Evolutionary conservation across 1,140 invertebrate species (phyloP), one percentile per base, ranked within the genome.

Genomic region (Nephila pilipes): DNA sequence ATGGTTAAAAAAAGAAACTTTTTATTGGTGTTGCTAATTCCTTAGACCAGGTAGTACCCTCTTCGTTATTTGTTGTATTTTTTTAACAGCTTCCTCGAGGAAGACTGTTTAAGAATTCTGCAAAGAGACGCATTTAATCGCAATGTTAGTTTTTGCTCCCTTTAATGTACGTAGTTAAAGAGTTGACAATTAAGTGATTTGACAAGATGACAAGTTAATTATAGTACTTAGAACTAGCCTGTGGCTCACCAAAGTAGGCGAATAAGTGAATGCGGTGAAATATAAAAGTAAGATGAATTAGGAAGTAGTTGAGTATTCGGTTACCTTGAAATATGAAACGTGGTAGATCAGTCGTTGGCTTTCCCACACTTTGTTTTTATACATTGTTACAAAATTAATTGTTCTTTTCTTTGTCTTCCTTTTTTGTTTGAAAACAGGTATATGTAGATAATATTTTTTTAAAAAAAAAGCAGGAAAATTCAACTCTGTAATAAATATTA

Each of bases 141-240:
- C 55, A 25, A 32, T 75, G 58, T 87, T 69, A 69, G 83, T 93
- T 93, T 87, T 79, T 75, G 57, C 83, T 60, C 36, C 8, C 36
- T 65, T 75, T 92, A 92, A 92, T 92, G 81, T 75, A 1, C 69
- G 54, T 90, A 65, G 89, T 90, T 90, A 90, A 90, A 85, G 65
- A 87, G 91, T 87, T 93, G 85, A 93, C 91, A 93, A 93, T 87
- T 93, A 93, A 93, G 83, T 63, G 91, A 93, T 93, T 93, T 87
- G 91, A 93, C 91, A 93, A 92, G 90, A 92, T 92, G 90, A 85
- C 90, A 92, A 93, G 63, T 79, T 93, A 93, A 93, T 93, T 87
- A 93, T 93, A 80, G 91, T 93, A 80, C 57, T 93, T 87, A 87
- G 81, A 57, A 79, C 14, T 55, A 32, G 38, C 54, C 65, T 54